Conservation (phyloP, 2,888 invertebrate genomes). For the Tetranychus piercei region DNA sequence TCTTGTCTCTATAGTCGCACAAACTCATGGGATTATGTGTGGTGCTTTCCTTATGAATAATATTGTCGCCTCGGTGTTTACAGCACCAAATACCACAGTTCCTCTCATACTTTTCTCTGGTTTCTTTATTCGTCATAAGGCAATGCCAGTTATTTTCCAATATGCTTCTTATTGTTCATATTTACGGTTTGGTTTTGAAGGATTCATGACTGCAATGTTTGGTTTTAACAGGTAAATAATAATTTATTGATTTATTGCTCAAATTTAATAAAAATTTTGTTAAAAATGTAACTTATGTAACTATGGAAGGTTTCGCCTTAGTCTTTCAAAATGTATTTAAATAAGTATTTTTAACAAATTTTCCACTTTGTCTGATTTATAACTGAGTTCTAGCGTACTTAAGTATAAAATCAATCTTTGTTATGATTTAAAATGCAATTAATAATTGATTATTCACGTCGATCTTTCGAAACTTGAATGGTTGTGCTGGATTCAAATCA, state of each 20-base stretch:
- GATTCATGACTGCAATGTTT: neutral
- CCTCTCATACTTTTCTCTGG: slow-evolving; percentile 11
- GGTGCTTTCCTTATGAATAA: slow-evolving; percentile 1
- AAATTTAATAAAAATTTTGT: neutral
- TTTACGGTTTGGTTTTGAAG: slow-evolving; percentile 6
- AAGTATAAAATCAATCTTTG: no score
- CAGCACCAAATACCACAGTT: neutral
- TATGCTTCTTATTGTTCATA: neutral
- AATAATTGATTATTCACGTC: no score
- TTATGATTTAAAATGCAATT: no score
- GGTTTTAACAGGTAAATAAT: neutral
- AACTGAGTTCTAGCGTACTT: no score
- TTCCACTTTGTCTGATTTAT: no score
- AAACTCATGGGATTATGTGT: slow-evolving; percentile 5
- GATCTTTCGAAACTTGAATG: no score
- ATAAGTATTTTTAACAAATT: no score
- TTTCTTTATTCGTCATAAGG: neutral
- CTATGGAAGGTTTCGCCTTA: no score
- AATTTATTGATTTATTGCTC: neutral
- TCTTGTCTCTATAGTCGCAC: neutral
- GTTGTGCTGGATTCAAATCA: no score
- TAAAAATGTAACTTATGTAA: neutral
- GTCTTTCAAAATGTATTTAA: no score
- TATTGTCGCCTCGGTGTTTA: neutral
- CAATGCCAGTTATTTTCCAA: neutral